Conservation (phyloP, 2,113 vertebrate genomes). For the Engystomops pustulosus region DNA sequence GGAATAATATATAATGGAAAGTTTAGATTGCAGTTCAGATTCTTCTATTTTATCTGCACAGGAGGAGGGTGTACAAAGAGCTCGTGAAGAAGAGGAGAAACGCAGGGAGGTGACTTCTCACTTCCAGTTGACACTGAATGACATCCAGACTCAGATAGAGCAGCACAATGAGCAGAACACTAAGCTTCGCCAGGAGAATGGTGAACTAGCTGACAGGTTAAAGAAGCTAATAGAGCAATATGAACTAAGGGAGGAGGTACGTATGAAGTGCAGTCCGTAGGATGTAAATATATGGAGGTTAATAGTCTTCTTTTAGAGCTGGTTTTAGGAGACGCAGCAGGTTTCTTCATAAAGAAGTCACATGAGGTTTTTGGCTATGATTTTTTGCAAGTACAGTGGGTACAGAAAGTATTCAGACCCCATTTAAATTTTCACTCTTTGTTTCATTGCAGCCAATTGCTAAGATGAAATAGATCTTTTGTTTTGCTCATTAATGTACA, state of each 20-base stretch:
- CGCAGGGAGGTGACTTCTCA: conserved; percentile 96
- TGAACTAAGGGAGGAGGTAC: conserved; percentile 93
- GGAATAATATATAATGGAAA: too few species aligned
- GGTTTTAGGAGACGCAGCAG: background rate
- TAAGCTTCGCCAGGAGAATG: conserved; percentile 93
- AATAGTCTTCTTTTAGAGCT: background rate
- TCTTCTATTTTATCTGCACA: conserved; percentile 60
- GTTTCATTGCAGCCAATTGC: too few species aligned
- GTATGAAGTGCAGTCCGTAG: too few species aligned
- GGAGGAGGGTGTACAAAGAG: conserved; percentile 94
- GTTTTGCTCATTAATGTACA: too few species aligned
- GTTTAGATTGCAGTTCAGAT: too few species aligned
- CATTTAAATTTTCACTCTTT: too few species aligned
- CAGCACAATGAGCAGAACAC: conserved; percentile 95
- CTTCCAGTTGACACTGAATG: conserved; percentile 94
- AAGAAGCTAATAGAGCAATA: conserved; percentile 98
- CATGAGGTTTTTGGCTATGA: too few species aligned
- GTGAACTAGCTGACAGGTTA: conserved; percentile 92
- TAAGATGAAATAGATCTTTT: too few species aligned
- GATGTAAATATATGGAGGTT: background rate
- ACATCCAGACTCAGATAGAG: conserved; percentile 98
- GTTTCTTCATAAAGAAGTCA: too few species aligned
- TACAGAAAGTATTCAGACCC: too few species aligned
- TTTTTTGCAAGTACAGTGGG: too few species aligned
- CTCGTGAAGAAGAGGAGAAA: conserved; percentile 95